phyloP scores from a whole-genome alignment of 2,888 invertebrate species.

The Thalpophila matura region DNA sequence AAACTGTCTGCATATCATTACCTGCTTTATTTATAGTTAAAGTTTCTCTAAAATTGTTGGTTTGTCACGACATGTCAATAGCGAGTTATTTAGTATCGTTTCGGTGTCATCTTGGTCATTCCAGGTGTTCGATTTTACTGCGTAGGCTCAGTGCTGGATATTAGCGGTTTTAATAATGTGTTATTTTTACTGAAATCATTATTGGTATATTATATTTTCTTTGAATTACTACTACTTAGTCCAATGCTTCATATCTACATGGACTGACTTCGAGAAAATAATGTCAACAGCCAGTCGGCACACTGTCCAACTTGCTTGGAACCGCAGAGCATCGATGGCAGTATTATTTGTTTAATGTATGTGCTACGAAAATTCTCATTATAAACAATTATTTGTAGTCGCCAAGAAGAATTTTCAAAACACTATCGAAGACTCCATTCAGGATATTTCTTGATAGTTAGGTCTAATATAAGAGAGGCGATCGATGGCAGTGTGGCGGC shows the following conservation, averaged over 20 bases:
- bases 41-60: constrained; percentile 55
- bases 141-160: neutral
- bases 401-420: neutral
- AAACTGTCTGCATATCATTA: constrained; percentile 62
- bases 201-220: neutral
- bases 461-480: constrained; percentile 34
- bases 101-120: constrained; percentile 13
- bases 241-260: neutral
- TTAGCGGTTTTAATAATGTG: neutral
- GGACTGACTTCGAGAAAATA: too few relatives aligned
- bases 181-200: too few relatives aligned
- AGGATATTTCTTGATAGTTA: constrained; percentile 49
- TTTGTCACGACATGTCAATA: constrained; percentile 26
- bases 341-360: neutral
- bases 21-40: constrained; percentile 55
- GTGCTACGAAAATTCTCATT: neutral
- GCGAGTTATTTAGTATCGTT: constrained; percentile 20
- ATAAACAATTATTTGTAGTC: neutral
- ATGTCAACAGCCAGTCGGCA: neutral
- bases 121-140: neutral
- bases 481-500: constrained; percentile 39
- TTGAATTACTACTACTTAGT: too few relatives aligned
- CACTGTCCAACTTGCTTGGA: neutral
- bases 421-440: constrained; percentile 7
- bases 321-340: neutral